phyloP scores from a whole-genome alignment of 2,797 vertebrate species.

The Delichon dasypus region DNA sequence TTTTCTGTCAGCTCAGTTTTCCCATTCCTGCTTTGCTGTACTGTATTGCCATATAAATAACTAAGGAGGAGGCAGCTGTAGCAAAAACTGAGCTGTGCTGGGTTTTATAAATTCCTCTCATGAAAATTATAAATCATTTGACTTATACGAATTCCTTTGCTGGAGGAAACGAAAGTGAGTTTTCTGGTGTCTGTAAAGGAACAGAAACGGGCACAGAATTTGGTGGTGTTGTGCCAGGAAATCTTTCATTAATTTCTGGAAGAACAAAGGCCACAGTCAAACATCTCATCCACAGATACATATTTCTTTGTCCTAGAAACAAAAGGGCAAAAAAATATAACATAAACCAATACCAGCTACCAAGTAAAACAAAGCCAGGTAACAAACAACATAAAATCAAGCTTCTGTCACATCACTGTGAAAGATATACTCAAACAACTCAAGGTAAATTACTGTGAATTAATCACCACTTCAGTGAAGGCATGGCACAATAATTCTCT shows the following conservation, averaged over 20 bases:
- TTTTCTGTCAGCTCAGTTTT: slow-evolving; percentile 29
- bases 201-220: background rate
- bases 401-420: background rate
- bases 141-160: background rate
- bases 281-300: background rate
- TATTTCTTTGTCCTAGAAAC: background rate
- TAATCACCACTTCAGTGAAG: slow-evolving; percentile 27
- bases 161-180: background rate
- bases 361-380: background rate
- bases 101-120: slow-evolving; percentile 9
- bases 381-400: background rate
- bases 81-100: background rate
- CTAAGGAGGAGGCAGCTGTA: slow-evolving; percentile 22
- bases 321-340: background rate
- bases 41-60: slow-evolving; percentile 45
- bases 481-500: background rate
- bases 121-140: slow-evolving; percentile 43
- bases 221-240: background rate
- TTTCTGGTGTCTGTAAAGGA: background rate
- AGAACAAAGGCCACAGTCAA: background rate
- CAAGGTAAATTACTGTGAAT: slow-evolving; percentile 19
- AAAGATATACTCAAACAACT: background rate
- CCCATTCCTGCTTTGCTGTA: background rate
- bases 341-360: background rate
- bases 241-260: background rate